Conservation (phyloP, 2,113 vertebrate species). For the Sula dactylatra region DNA sequence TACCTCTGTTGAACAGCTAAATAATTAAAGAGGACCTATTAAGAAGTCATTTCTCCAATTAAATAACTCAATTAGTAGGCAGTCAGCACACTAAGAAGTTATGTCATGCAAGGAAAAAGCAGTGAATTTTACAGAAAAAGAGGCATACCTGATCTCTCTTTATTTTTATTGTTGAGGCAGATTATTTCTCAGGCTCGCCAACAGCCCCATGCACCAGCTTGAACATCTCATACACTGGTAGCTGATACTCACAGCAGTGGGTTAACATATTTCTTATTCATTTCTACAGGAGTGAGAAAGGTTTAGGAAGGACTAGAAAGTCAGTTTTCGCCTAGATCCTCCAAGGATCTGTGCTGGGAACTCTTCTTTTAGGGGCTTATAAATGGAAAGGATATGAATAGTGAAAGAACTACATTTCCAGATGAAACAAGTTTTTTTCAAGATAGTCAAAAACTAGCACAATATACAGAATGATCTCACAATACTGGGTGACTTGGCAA, state of each 20-base stretch:
- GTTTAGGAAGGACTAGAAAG: not conserved
- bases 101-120: slow-evolving; percentile 9
- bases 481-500: not conserved
- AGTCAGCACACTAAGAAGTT: not conserved
- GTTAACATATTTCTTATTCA: not conserved
- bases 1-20: slow-evolving; percentile 53
- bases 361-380: not conserved
- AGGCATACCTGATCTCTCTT: not conserved
- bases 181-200: not conserved
- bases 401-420: not conserved
- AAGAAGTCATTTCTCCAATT: slow-evolving; percentile 60
- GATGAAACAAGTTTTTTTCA: not conserved
- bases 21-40: slow-evolving; percentile 68
- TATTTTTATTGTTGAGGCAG: not conserved
- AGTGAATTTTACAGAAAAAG: slow-evolving; percentile 28
- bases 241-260: not conserved
- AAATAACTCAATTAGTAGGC: slow-evolving; percentile 55
- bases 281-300: not conserved
- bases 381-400: not conserved
- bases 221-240: not conserved
- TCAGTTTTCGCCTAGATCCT: not conserved
- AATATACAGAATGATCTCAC: not conserved
- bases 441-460: not conserved
- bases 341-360: not conserved
- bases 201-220: not conserved